Evolutionary conservation across 92 coral and sea anemone species (phyloP).

Genomic region (Phenganax marumi): DNA sequence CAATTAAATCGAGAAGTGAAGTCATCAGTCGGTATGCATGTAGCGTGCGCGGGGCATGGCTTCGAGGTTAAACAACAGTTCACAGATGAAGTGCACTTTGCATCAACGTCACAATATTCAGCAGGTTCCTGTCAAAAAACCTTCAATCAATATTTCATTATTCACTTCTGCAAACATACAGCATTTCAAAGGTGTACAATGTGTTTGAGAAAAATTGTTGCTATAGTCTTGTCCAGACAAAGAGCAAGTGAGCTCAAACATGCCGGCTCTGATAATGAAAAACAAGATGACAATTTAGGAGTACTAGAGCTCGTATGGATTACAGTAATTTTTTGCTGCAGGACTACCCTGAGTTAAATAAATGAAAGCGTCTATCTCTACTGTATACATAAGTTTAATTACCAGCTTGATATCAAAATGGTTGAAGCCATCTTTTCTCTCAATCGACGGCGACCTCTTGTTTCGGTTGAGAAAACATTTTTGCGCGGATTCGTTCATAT

Average conservation of each 20-base stretch:
- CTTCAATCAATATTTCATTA: not conserved
- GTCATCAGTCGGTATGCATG: not conserved
- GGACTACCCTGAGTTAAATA: too few species aligned
- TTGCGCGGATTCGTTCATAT: not conserved
- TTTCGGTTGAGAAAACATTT: not conserved
- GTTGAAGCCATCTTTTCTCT: not conserved
- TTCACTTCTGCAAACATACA: not conserved
- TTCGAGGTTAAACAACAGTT: constrained; percentile 22
- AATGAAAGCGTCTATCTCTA: too few species aligned
- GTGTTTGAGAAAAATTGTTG: too few species aligned
- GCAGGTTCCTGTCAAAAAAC: not conserved
- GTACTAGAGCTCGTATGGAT: too few species aligned
- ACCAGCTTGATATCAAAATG: constrained; percentile 12
- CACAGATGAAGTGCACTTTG: not conserved
- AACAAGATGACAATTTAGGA: too few species aligned
- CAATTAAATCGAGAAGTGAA: constrained; percentile 2
- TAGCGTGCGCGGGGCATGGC: not conserved
- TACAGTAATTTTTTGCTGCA: too few species aligned
- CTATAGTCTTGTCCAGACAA: too few species aligned
- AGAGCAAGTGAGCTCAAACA: too few species aligned
- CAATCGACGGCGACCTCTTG: not conserved
- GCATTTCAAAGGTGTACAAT: too few species aligned
- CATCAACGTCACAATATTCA: not conserved
- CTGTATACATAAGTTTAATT: not conserved
- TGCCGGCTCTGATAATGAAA: too few species aligned